Evolutionary conservation across 2,797 vertebrate genomes (phyloP).

Genomic region (Eurystomus glaucurus): DNA sequence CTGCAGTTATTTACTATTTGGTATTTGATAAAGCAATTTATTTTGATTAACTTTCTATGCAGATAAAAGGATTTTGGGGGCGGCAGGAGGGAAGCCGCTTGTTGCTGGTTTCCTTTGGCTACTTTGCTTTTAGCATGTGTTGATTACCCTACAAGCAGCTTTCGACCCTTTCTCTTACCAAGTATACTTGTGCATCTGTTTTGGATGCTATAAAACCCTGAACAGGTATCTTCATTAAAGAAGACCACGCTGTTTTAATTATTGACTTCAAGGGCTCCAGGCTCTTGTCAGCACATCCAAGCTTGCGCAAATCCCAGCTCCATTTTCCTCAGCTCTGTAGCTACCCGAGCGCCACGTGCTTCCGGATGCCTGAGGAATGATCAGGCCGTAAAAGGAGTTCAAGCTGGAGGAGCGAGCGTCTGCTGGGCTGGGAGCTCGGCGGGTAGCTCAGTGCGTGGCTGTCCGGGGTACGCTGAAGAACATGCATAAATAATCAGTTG

Average conservation of each 20-base stretch:
- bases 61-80: neutral
- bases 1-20: neutral
- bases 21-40: neutral
- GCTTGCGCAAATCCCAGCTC: neutral
- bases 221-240: neutral
- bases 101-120: neutral
- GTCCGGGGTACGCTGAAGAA: neutral
- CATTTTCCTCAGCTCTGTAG: neutral
- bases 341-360: neutral
- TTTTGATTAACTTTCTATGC: neutral
- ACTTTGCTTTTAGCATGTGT: neutral
- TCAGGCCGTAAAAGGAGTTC: neutral
- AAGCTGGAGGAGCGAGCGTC: neutral
- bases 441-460: neutral
- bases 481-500: neutral
- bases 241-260: conserved; percentile 26
- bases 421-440: neutral
- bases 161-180: neutral
- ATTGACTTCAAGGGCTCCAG: neutral
- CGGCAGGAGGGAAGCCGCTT: neutral
- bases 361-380: neutral
- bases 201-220: neutral
- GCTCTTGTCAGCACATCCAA: conserved; percentile 17
- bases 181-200: neutral
- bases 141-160: neutral